These are phyloP conservation scores for Corydoras sp. DNA, from an alignment of 2,113 vertebrate species.

Conservation along the genomic window DNA sequence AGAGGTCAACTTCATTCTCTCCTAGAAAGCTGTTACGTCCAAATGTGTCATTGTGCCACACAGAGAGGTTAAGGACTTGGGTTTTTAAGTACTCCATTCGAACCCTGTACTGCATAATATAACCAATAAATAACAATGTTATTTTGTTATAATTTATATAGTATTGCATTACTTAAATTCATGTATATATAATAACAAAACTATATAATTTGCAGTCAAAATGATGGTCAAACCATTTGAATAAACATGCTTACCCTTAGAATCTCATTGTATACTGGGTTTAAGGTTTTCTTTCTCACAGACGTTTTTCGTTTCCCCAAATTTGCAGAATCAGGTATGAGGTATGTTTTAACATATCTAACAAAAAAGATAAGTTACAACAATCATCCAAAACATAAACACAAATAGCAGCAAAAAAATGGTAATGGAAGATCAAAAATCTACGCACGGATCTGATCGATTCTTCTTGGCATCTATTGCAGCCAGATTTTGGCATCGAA, in stretches of 20 bases:
- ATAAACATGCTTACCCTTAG: conserved; percentile 70
- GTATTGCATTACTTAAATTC: background rate
- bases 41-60: conserved; percentile 95
- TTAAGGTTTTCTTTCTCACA: conserved; percentile 88
- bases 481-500: conserved; percentile 80
- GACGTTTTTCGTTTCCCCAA: conserved; percentile 92
- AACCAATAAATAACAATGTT: background rate
- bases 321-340: conserved; percentile 83
- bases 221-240: background rate
- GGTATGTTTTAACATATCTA: conserved; percentile 92
- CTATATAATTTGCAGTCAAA: background rate
- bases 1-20: conserved; percentile 86
- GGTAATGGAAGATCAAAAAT: background rate
- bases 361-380: conserved; percentile 19
- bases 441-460: conserved; percentile 89
- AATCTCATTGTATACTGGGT: conserved; percentile 93
- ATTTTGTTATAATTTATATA: background rate
- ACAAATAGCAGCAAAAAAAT: background rate
- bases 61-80: conserved; percentile 85
- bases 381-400: background rate
- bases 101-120: conserved; percentile 78
- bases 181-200: no score
- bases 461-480: conserved; percentile 79
- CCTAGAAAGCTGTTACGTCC: conserved; percentile 93
- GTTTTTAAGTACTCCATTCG: conserved; percentile 72